These are phyloP conservation scores for Grallaria varia DNA, from an alignment of 2,113 vertebrate species.

Conservation along the genomic window DNA sequence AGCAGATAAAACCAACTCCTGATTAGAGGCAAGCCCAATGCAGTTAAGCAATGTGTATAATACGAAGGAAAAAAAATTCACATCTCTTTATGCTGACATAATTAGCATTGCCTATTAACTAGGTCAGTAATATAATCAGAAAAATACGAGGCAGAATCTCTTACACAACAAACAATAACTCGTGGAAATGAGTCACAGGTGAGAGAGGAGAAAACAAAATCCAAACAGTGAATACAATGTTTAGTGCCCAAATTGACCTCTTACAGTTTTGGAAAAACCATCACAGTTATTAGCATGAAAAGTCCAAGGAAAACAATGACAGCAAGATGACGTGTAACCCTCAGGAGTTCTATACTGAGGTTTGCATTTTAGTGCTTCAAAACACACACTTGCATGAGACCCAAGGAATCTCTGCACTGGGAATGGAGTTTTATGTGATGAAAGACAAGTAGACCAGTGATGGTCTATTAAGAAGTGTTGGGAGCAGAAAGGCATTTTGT, in stretches of 20 bases:
- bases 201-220: not conserved
- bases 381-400: not conserved
- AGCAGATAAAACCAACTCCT: not conserved
- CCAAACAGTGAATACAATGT: not conserved
- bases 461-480: not conserved
- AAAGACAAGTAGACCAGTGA: not conserved
- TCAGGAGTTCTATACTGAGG: not conserved
- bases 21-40: not conserved
- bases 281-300: not conserved
- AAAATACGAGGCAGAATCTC: not conserved
- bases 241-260: not conserved
- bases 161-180: not conserved
- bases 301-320: not conserved
- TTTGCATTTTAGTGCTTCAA: not conserved
- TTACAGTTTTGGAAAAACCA: not conserved
- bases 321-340: not conserved
- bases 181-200: not conserved
- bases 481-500: not conserved
- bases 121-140: not conserved
- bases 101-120: constrained; percentile 15
- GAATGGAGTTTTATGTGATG: not conserved
- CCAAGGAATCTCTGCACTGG: not conserved
- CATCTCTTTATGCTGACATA: not conserved
- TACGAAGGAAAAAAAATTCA: not conserved
- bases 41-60: not conserved